Evolutionary conservation across 2,797 vertebrate genomes (phyloP).

Genomic region (Tauraco hartlaubi): DNA sequence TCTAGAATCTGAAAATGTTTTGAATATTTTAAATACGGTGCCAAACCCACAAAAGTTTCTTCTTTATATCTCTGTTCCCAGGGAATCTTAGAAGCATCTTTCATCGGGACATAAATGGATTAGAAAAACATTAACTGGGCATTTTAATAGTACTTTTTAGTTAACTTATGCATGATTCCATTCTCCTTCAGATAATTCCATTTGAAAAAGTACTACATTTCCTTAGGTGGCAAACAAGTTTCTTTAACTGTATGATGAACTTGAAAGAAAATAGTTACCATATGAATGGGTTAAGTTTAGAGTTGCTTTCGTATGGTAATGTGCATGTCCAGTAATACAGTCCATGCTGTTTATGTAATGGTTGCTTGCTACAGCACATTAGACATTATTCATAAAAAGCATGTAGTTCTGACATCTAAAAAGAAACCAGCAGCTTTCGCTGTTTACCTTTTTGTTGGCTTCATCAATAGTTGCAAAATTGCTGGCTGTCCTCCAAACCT

Average conservation of each 20-base stretch:
- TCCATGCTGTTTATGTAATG: not conserved
- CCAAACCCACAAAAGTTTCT: conserved; percentile 2
- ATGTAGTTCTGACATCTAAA: not conserved
- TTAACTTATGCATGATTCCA: not conserved
- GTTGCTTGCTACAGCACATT: not conserved
- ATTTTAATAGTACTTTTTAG: not conserved
- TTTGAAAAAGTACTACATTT: not conserved
- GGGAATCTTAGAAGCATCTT: not conserved
- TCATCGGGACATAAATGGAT: not conserved
- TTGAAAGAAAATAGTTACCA: not conserved
- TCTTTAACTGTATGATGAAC: not conserved
- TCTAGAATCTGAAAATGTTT: not conserved
- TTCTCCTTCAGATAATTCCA: not conserved
- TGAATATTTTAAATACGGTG: not conserved
- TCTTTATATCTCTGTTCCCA: not conserved
- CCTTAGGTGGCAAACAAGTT: not conserved
- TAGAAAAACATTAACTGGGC: not conserved
- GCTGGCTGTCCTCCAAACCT: conserved; percentile 3
- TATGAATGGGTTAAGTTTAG: not conserved
- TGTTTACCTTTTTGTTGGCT: not conserved
- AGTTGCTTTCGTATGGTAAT: not conserved
- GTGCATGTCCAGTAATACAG: not conserved
- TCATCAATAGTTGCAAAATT: conserved; percentile 13
- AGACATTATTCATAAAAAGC: not conserved
- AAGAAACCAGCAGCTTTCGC: not conserved